Percentiles rank a stretch among this genome's conserved stretches.
These are phyloP conservation scores for Dicycla oo DNA, from an alignment of 2,888 invertebrate genomes.

Conservation along the genomic window DNA sequence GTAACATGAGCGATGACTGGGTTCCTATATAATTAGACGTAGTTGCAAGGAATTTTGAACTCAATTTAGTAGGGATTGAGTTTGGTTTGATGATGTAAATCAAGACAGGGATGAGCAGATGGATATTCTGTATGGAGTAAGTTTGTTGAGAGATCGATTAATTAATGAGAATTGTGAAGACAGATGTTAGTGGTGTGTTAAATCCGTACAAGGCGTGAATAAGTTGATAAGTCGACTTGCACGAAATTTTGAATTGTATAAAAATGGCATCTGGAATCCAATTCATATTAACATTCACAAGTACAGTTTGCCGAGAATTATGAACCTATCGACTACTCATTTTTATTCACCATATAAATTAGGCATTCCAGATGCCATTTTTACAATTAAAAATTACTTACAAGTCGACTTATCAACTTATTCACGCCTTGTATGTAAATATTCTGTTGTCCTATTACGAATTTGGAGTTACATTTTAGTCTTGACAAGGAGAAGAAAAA, in stretches of 20 bases:
- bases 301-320: too few species aligned
- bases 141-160: constrained; percentile 41
- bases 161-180: constrained; percentile 36
- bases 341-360: too few species aligned
- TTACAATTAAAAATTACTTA: too few species aligned
- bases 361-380: too few species aligned
- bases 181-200: constrained; percentile 17
- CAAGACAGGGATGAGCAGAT: constrained; percentile 29
- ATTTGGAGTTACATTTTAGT: neutral
- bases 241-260: too few species aligned
- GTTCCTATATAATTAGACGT: constrained; percentile 38
- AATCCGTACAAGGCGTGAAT: too few species aligned
- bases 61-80: neutral
- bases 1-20: constrained; percentile 40
- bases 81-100: constrained; percentile 22
- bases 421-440: too few species aligned
- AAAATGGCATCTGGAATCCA: too few species aligned
- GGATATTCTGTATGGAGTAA: constrained; percentile 34
- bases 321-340: too few species aligned
- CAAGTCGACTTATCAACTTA: too few species aligned
- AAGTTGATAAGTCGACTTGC: too few species aligned
- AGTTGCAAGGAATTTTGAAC: constrained; percentile 17
- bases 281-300: too few species aligned
- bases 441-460: constrained; percentile 10
- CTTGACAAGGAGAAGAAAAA: neutral